Percentiles rank a stretch among this genome's conserved stretches.
Evolutionary conservation across 2,113 vertebrate species (phyloP).

Genomic region (Misgurnus anguillicaudatus): DNA sequence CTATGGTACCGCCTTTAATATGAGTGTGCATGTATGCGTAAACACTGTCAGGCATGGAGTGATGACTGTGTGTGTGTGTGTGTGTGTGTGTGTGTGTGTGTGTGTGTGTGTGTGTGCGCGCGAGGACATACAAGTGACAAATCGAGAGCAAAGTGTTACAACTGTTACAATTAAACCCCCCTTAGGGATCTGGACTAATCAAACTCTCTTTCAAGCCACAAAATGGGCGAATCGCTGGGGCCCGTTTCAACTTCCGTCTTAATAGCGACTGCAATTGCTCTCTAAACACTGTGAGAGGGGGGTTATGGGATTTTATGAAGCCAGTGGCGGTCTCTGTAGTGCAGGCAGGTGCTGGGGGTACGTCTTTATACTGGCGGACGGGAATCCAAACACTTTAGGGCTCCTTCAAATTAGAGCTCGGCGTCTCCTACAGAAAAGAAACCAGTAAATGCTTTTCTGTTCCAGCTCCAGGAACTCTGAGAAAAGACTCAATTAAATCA

Average conservation of each 20-base stretch:
- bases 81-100: neutral
- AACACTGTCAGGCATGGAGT: neutral
- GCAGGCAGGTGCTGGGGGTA: slow-evolving; percentile 2
- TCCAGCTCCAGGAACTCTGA: slow-evolving; percentile 19
- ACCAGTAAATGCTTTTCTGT: neutral
- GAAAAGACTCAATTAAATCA: slow-evolving; percentile 41
- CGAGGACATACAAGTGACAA: slow-evolving; percentile 14
- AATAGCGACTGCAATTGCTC: slow-evolving; percentile 34
- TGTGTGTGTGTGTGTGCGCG: neutral
- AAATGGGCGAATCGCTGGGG: slow-evolving; percentile 13
- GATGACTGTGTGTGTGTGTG: neutral
- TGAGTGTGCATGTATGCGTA: neutral
- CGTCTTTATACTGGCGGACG: neutral
- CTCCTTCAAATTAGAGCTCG: slow-evolving; percentile 29
- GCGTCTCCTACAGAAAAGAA: slow-evolving; percentile 31
- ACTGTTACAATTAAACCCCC: slow-evolving; percentile 24
- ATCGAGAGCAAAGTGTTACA: neutral
- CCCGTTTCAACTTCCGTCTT: slow-evolving; percentile 28
- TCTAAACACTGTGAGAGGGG: neutral
- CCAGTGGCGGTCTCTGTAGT: neutral
- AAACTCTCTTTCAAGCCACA: slow-evolving; percentile 36
- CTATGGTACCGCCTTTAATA: neutral
- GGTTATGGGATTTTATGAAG: slow-evolving; percentile 13
- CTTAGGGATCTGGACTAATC: slow-evolving; percentile 34
- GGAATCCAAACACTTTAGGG: slow-evolving; percentile 6